Evolutionary conservation across 2,797 vertebrate species (phyloP).

Genomic region (Sebastes nivosus): DNA sequence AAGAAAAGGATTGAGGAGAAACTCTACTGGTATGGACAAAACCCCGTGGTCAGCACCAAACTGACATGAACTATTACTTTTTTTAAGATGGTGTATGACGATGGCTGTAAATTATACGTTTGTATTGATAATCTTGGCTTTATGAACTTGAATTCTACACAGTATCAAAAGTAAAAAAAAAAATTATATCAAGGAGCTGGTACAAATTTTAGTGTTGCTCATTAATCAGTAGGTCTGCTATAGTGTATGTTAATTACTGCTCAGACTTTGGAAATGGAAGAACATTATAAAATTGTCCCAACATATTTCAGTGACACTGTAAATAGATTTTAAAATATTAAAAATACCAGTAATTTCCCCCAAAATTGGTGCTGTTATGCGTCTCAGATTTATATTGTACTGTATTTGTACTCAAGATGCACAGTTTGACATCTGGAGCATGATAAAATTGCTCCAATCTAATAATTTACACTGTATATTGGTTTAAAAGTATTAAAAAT

Average conservation of each 20-base stretch:
- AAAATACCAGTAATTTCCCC: not conserved
- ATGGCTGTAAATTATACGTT: slow-evolving; percentile 29
- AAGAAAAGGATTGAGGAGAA: slow-evolving; percentile 91
- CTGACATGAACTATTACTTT: slow-evolving; percentile 60
- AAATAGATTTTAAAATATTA: slow-evolving; percentile 32
- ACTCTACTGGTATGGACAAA: slow-evolving; percentile 90
- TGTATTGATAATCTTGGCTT: slow-evolving; percentile 16
- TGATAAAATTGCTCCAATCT: not conserved
- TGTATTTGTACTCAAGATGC: slow-evolving; percentile 28
- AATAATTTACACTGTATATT: not conserved
- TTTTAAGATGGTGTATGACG: not conserved
- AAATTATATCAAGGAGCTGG: slow-evolving; percentile 5
- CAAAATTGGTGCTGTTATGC: not conserved
- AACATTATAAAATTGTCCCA: slow-evolving; percentile 1
- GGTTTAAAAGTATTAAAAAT: not conserved
- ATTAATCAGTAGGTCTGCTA: slow-evolving; percentile 39
- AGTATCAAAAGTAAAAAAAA: not conserved
- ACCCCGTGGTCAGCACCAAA: slow-evolving; percentile 79
- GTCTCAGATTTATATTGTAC: slow-evolving; percentile 6
- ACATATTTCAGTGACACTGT: slow-evolving; percentile 30
- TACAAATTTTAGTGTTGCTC: slow-evolving; percentile 25
- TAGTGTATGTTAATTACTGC: slow-evolving; percentile 26
- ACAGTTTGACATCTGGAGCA: slow-evolving; percentile 15
- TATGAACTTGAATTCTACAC: slow-evolving; percentile 24
- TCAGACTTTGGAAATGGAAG: slow-evolving; percentile 20